phyloP scores from a whole-genome alignment of 2,888 invertebrate genomes.

The Drosophila affinis region DNA sequence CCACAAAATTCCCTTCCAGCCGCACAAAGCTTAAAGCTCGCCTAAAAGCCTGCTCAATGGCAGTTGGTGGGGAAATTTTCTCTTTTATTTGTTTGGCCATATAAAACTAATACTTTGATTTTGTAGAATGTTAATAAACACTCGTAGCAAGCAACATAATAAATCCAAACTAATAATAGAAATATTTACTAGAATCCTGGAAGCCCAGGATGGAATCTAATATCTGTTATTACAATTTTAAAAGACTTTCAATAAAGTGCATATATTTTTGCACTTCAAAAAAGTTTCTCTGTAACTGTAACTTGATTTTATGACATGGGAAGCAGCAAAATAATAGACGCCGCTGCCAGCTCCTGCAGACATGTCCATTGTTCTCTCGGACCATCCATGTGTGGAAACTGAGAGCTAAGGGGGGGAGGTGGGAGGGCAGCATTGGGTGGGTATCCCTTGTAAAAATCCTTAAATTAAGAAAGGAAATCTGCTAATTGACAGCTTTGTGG shows the following conservation, averaged over 20 bases:
- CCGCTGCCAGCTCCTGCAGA: neutral
- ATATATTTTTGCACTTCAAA: neutral
- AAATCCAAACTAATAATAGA: neutral
- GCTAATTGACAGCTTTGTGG: conserved; percentile 44
- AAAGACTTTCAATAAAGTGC: neutral
- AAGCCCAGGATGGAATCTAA: too few relatives aligned
- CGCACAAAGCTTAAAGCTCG: too few relatives aligned
- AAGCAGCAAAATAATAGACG: neutral
- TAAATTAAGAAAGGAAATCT: conserved; percentile 29
- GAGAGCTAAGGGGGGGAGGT: too few relatives aligned
- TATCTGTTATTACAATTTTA: neutral
- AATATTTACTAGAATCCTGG: neutral
- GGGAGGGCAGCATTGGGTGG: neutral
- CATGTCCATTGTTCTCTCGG: neutral
- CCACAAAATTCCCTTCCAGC: neutral
- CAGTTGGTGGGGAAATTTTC: neutral
- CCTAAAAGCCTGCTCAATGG: neutral
- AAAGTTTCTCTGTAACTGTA: neutral
- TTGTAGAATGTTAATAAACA: neutral
- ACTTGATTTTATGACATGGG: neutral
- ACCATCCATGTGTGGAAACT: neutral
- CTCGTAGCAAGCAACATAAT: too few relatives aligned
- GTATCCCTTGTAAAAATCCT: neutral
- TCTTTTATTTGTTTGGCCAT: neutral
- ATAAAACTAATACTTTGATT: neutral